Conservation (phyloP, 2,113 vertebrate genomes). For the Melanocharis versteri region DNA sequence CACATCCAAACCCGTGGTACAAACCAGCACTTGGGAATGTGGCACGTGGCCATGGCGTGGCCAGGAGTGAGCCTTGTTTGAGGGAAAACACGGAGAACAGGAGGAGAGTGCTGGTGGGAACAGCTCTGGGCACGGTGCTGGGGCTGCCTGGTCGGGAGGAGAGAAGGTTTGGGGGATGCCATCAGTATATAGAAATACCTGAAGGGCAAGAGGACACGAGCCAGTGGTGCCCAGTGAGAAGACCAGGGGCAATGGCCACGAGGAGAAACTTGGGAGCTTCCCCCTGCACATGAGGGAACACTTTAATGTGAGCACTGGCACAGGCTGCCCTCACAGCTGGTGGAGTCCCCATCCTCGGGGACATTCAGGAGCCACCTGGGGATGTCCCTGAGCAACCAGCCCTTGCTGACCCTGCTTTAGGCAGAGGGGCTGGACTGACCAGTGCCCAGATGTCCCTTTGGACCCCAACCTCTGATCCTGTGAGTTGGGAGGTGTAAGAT, state of each 20-base stretch:
- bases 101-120: not conserved
- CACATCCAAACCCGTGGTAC: not conserved
- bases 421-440: not conserved
- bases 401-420: not conserved
- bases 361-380: not conserved
- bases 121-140: not conserved
- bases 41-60: not conserved
- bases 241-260: not conserved
- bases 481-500: no score
- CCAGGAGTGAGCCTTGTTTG: not conserved
- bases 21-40: not conserved
- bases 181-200: not conserved
- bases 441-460: not conserved
- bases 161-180: not conserved
- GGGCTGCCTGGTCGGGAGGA: not conserved
- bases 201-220: not conserved
- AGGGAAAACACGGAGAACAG: not conserved
- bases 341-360: not conserved
- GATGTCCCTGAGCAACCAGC: not conserved
- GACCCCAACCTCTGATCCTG: not conserved
- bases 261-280: not conserved
- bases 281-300: not conserved
- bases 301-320: not conserved
- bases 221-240: not conserved
- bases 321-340: not conserved